Evolutionary conservation across 2,888 invertebrate species (phyloP).

Genomic region (Tiliacea aurago): DNA sequence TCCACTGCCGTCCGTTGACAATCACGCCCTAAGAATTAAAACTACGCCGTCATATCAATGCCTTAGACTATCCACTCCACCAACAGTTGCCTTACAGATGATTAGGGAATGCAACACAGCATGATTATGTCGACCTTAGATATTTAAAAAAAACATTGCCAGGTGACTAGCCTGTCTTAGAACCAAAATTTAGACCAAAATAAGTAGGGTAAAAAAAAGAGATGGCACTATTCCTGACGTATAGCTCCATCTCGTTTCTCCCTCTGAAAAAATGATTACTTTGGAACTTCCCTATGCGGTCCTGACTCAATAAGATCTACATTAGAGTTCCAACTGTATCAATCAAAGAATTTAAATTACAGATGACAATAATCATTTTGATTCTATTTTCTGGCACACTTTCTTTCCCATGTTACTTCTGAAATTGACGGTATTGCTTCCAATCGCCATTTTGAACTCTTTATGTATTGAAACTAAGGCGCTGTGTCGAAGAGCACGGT

Average conservation of each 20-base stretch:
- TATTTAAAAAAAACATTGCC: not conserved
- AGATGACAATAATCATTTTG: not conserved
- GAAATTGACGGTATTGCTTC: not conserved
- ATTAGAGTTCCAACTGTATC: not conserved
- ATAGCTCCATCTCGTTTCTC: not conserved
- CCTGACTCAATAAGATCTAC: not conserved
- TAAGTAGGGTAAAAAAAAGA: not conserved
- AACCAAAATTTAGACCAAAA: not conserved
- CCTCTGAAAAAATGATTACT: no score
- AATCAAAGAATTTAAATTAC: not conserved
- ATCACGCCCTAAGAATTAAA: slow-evolving; percentile 65
- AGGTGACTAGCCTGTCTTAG: no score
- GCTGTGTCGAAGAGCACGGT: no score
- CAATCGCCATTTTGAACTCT: no score
- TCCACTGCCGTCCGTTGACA: slow-evolving; percentile 58
- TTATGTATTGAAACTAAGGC: no score
- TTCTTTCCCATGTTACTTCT: not conserved
- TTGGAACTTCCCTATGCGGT: not conserved
- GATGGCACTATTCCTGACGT: not conserved
- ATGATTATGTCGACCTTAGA: slow-evolving; percentile 39
- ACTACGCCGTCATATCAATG: slow-evolving; percentile 77
- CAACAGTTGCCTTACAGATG: slow-evolving; percentile 85
- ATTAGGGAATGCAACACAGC: slow-evolving; percentile 60
- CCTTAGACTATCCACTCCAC: slow-evolving; percentile 78
- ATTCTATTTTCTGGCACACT: not conserved